phyloP scores from a whole-genome alignment of 2,888 invertebrate genomes.

The Acleris holmiana region DNA sequence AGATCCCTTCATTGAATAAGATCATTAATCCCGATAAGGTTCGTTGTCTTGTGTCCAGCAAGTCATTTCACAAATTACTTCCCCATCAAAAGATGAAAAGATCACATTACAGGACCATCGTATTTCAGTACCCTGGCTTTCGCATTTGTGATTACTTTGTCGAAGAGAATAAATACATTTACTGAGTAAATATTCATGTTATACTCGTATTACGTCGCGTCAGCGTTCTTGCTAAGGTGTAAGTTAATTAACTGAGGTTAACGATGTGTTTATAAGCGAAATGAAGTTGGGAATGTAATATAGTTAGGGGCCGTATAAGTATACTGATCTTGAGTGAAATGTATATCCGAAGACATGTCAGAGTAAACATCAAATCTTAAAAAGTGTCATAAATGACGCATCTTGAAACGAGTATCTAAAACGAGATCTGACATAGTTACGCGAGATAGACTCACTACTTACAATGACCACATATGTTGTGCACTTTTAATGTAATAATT shows the following conservation, averaged over 20 bases:
- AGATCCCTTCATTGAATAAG: neutral
- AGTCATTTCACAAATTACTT: slow-evolving; percentile 31
- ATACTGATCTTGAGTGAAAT: too few species aligned
- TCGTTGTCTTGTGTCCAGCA: slow-evolving; percentile 34
- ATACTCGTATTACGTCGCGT: slow-evolving; percentile 16
- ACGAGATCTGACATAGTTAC: too few species aligned
- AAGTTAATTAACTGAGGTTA: slow-evolving; percentile 22
- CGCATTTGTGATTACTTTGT: slow-evolving; percentile 23
- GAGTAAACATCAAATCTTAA: too few species aligned
- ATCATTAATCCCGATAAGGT: slow-evolving; percentile 27
- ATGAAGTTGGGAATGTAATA: slow-evolving; percentile 6
- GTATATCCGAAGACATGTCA: too few species aligned
- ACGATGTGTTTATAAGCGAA: slow-evolving; percentile 16
- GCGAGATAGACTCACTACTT: too few species aligned
- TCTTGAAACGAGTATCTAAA: too few species aligned
- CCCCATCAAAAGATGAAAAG: slow-evolving; percentile 14
- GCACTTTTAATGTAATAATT: too few species aligned
- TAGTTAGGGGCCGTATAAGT: too few species aligned
- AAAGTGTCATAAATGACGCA: too few species aligned
- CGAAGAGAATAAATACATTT: slow-evolving; percentile 14
- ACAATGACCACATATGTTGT: too few species aligned
- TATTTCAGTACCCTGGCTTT: slow-evolving; percentile 7
- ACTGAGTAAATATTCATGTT: slow-evolving; percentile 30
- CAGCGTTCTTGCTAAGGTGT: slow-evolving; percentile 24
- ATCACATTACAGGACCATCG: slow-evolving; percentile 20